Evolutionary conservation across 2,888 invertebrate species (phyloP), one percentile per base, ranked within the genome.

Genomic region (Octodonta nipae): DNA sequence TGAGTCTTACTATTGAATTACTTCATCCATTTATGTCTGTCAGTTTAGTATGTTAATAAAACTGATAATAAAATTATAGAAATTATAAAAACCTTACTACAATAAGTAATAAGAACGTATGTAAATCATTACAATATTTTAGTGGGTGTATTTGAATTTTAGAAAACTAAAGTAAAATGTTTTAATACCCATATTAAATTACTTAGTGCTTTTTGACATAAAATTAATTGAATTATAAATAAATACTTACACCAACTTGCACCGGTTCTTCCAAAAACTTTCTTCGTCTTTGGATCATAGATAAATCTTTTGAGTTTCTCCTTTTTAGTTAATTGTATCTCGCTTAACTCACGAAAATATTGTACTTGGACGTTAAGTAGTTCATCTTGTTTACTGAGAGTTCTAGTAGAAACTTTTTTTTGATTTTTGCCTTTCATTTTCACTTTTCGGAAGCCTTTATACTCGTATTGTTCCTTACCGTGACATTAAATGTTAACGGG

Each of bases 161-260:
- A n/a, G n/a, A n/a, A n/a, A n/a, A n/a, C n/a, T n/a, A 20, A 20
- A 20, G 6, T 20, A 20, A n/a, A n/a, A 20, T n/a, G 20, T 20
- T n/a, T 20, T 20, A 20, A 20, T 7, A 20, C n/a, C n/a, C 20
- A 6, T 20, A 20, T 20, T 20, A 20, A 20, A 7, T 20, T n/a
- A 20, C 20, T 20, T 20, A 20, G n/a, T 20, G 6, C 20, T 20
- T 20, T 20, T n/a, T n/a, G 20, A 7, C 20, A 10, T 22, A 22
- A 22, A 3, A 2, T 22, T n/a, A n/a, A n/a, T n/a, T n/a, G n/a
- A n/a, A n/a, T 13, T 13, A 31, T 12, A 30, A 22, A 13, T 14
- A 13, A 20, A 4, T 30, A 76, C 84, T 82, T 62, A 87, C 86
- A 77, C 88, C 88, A 89, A 60, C 83, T 84, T 6, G 73, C 63